These are phyloP conservation scores for Aegotheles bennettii DNA, from an alignment of 2,113 vertebrate genomes.

Conservation along the genomic window DNA sequence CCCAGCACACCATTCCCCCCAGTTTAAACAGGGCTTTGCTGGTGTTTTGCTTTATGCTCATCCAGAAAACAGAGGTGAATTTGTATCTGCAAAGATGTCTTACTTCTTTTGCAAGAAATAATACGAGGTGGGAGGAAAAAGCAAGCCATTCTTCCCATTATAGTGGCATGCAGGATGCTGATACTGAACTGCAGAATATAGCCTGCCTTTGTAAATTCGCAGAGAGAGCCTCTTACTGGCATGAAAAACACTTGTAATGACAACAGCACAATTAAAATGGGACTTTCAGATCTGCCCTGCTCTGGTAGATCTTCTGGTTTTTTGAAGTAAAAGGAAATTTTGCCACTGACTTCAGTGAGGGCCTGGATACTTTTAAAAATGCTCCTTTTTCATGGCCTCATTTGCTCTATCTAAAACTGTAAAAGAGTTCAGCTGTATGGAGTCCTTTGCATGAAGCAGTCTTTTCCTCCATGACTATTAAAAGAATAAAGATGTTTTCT, in stretches of 20 bases:
- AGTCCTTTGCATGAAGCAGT: neutral
- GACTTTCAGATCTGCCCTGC: neutral
- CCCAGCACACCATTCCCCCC: neutral
- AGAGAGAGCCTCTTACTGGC: neutral
- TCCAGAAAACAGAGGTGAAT: neutral
- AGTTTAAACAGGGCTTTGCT: neutral
- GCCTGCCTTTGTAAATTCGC: neutral
- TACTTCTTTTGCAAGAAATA: neutral
- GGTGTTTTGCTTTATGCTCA: neutral
- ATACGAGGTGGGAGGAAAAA: neutral
- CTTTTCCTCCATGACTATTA: slow-evolving; percentile 14
- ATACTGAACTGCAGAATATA: neutral
- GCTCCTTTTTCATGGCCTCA: neutral
- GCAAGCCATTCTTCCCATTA: neutral
- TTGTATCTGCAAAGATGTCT: neutral
- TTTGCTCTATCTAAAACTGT: neutral
- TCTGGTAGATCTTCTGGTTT: neutral
- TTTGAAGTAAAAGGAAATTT: neutral
- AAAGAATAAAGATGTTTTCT: slow-evolving; percentile 45
- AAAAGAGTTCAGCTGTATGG: neutral
- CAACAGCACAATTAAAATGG: neutral
- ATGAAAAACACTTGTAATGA: neutral
- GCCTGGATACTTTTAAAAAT: neutral
- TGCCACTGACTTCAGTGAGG: neutral
- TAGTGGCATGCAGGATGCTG: neutral